Evolutionary conservation across 2,797 vertebrate genomes (phyloP), one percentile per base, ranked within the genome.

Genomic region (Simalia tracyae): DNA sequence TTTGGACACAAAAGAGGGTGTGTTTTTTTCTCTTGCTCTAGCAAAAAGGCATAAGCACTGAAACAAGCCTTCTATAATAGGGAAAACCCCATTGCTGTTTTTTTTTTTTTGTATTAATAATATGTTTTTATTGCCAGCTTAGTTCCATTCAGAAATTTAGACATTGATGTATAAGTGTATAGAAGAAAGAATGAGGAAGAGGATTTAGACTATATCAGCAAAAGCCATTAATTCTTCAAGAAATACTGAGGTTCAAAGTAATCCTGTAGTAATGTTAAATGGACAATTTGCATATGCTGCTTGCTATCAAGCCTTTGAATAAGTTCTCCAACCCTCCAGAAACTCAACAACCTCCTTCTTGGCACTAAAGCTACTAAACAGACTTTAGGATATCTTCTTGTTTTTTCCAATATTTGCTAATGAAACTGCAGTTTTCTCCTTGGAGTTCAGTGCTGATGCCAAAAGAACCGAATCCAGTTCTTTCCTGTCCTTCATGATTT

Each of bases 291-390:
- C 6, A 6, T 93, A 94, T 91, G 60, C 91, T 86, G 63, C 81
- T 85, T 89, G 56, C 36, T 64, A 86, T 56, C 81, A 90, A 94
- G 89, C 89, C 87, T 60, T 68, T 60, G 2, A 60, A 64, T 84
- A 89, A 93, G 91, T 94, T 57, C 59, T 76, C 57, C 90, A 88
- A 72, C 84, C n/a, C 42, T 93, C 93, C 92, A 94, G 46, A 93
- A 96, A 91, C 26, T 92, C 87, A 90, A 2, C 60, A 93, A 72
- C 86, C 88, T 76, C 92, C 72, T 94, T 88, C 28, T 36, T 94
- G 87, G 59, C 90, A 93, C 91, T 92, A 56, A 63, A 64, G 86
- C 91, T 95, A 56, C 22, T 95, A 89, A 90, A 85, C 66, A 89
- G 0, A 24, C 89, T 46, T 61, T 86, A n/a, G 90, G 85, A 84